Conservation (phyloP, 2,797 vertebrate species). For the Lacerta viridis region DNA sequence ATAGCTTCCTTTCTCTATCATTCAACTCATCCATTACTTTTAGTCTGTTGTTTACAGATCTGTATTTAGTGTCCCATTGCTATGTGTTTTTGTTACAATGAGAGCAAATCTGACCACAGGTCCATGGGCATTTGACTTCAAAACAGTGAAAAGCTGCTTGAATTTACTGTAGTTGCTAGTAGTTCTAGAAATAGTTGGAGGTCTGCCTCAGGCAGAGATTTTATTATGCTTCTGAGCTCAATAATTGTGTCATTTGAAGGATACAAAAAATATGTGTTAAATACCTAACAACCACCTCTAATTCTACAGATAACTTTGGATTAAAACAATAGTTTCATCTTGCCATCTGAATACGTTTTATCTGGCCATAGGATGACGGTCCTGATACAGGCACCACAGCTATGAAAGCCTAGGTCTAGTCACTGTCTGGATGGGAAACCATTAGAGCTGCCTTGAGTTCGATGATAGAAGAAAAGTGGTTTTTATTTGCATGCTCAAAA, state of each 20-base stretch:
- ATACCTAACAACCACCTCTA: neutral
- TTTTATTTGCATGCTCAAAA: too few relatives aligned
- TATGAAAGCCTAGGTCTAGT: too few relatives aligned
- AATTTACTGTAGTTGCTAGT: neutral
- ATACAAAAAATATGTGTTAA: conserved; percentile 1
- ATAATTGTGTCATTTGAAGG: neutral
- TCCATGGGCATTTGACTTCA: neutral
- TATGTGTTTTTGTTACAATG: neutral
- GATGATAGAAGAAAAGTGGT: too few relatives aligned
- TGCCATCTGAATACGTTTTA: neutral
- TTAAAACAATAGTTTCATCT: neutral
- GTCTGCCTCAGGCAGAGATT: neutral
- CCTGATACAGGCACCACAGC: too few relatives aligned
- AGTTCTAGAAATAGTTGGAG: neutral
- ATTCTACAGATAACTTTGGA: neutral
- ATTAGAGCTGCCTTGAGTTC: too few relatives aligned
- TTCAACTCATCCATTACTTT: neutral
- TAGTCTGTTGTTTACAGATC: neutral
- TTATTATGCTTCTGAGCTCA: neutral
- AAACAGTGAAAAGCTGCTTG: neutral
- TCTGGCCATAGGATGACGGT: neutral
- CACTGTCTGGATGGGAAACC: too few relatives aligned
- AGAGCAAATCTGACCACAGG: neutral
- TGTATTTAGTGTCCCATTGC: neutral
- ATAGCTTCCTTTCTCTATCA: neutral